Percentiles rank a stretch among this genome's conserved stretches.
Conservation (phyloP, 53 echinoderm and acorn worm species). For the Paracentrotus lividus region DNA sequence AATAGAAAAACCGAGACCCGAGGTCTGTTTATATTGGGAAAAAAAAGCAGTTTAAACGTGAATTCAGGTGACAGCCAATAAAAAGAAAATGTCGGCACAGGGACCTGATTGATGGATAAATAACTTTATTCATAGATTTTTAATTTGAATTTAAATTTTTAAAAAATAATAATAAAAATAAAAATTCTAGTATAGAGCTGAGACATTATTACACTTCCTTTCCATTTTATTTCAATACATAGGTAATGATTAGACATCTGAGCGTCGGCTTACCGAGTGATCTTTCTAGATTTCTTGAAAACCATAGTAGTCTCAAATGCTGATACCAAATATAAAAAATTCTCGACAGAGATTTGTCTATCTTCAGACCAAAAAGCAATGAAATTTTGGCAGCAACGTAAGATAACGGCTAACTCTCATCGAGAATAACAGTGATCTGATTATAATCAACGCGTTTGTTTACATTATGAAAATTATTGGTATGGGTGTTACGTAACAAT, state of each 20-base stretch:
- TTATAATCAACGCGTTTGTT: background rate
- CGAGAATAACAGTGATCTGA: conserved; percentile 39
- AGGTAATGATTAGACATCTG: no score
- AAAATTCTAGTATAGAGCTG: no score
- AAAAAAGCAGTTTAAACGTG: no score
- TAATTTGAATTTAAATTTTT: no score
- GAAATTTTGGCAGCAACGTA: background rate
- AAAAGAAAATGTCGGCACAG: no score
- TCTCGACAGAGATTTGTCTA: background rate
- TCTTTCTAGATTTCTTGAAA: background rate
- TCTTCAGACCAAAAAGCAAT: background rate
- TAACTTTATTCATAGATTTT: no score
- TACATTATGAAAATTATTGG: background rate
- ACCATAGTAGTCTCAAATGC: background rate
- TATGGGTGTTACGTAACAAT: background rate
- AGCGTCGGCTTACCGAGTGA: background rate
- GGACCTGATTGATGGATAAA: no score
- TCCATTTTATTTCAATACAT: no score
- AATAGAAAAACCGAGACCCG: no score
- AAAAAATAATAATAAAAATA: no score
- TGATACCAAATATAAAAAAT: background rate
- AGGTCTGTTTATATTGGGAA: no score
- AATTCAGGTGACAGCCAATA: background rate
- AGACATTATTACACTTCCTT: no score
- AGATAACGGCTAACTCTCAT: background rate